phyloP scores from a whole-genome alignment of 2,888 invertebrate species.

The Drosophila tanythrix region DNA sequence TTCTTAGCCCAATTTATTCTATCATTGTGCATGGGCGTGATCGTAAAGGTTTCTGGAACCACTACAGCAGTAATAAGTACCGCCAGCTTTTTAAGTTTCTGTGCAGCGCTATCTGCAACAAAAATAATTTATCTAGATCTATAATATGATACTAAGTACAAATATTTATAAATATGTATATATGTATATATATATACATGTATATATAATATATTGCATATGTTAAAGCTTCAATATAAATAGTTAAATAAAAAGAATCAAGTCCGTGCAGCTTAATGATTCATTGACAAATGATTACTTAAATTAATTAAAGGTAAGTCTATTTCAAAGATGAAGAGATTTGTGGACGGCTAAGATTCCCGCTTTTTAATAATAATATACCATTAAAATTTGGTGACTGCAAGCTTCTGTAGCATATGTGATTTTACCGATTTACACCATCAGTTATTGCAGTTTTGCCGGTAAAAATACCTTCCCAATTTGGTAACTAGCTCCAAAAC shows the following conservation, averaged over 20 bases:
- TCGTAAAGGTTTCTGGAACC: constrained; percentile 92
- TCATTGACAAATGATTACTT: neutral
- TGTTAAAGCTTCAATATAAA: constrained; percentile 10
- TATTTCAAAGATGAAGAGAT: neutral
- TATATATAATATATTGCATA: constrained; percentile 5
- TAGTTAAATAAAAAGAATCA: constrained; percentile 5
- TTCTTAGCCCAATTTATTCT: constrained; percentile 97
- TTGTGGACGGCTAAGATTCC: neutral
- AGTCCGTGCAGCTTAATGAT: neutral
- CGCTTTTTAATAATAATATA: neutral
- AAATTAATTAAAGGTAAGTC: neutral
- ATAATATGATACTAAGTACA: constrained; percentile 83
- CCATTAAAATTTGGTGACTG: neutral
- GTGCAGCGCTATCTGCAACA: constrained; percentile 93
- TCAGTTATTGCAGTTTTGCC: neutral
- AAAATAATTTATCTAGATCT: constrained; percentile 95
- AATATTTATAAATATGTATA: neutral
- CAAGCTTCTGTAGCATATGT: neutral
- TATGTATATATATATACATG: neutral
- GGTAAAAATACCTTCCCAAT: neutral
- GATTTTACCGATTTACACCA: neutral
- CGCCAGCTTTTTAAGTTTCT: constrained; percentile 93
- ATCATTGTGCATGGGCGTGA: constrained; percentile 93
- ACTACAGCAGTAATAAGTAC: constrained; percentile 95
- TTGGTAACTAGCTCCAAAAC: neutral